Base-by-base conservation (phyloP, 2,888 invertebrate genomes). In the Agrilus cyanescens region DNA sequence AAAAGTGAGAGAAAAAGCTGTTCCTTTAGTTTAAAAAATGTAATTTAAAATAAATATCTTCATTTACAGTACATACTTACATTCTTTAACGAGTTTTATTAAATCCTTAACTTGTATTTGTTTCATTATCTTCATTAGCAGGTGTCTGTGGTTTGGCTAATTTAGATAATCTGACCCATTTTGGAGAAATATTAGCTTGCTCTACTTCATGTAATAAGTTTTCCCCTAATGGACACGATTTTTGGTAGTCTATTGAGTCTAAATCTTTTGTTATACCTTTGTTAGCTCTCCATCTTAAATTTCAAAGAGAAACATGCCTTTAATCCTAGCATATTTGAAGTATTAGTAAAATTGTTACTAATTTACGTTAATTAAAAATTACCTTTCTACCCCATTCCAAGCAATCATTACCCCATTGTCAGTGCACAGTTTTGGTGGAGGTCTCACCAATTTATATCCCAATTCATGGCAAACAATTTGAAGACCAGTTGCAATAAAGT, bases 361-460 rank as follows among this genome's bases (percentile, higher is more conserved):
- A 5, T 14, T n/a, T 37, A 42, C 37, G 20, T 38, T 39, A 6
- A 29, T 20, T 18, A 38, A 45, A 35, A 44, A 31, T 54, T 78
- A 73, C 64, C 79, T 83, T 67, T 96, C 95, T 40, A 93, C 71
- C 7, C 91, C 96, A 73, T 95, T 95, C 95, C 97, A 97, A 13
- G 97, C 97, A 55, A 98, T 89, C 98, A 98, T 98, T 29, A 94
- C 77, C 6, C 97, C 98, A 74, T 98, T 98, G 64, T 98, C 98
- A 0, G 93, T 94, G 62, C 98, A 98, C 8, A 93, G 73, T 57
- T 76, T 73, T 15, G 84, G 79, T 3, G 90, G 85, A 12, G 96
- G 94, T 44, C 85, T 75, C 43, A 77, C 70, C 4, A 88, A 69
- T 57, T 69, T 70, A 55, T 78, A 88, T 1, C 73, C 75, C 55